Base-by-base conservation (phyloP, 1,140 invertebrate species). In the Halesus radiatus region DNA sequence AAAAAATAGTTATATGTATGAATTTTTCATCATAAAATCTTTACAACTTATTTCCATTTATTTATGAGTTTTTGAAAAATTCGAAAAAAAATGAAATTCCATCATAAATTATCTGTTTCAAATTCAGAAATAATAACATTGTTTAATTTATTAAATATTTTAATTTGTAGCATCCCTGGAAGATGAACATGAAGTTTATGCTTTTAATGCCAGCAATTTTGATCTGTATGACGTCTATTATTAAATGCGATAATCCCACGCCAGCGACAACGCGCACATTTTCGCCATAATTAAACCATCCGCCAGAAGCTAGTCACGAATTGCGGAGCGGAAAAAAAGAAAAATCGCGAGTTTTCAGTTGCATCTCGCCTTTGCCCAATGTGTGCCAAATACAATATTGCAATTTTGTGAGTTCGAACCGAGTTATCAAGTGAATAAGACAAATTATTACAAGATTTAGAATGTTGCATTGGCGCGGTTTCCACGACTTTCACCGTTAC, bases 401-500 rank as follows among this genome's bases (percentile, higher is more conserved):
- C 8, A 13, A 45, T 8, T 45, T 13, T 45, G 37, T 13, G 8
- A 45, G 10, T 45, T 45, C 10, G 10, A 13, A 45, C 32, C 0
- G 7, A 3, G 10, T 45, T 45, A 32, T 32, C 32, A 7, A 45
- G 37, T 45, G 37, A 45, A 13, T 45, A 13, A 45, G 37, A 10
- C 10, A 45, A 1, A 45, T 10, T 10, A 45, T 10, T 45, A 45
- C 0, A 72, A 18, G 26, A 23, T 45, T 45, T 45, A 74, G 1
- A 20, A 66, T 75, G 56, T 66, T 78, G 29, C 29, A 76, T 50
- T 83, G 81, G 81, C 78, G 77, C 52, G 80, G 83, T 74, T 80
- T 83, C 73, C 53, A 74, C 72, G 81, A 84, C 74, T 68, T 77
- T 76, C 80, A 73, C 20, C 81, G 84, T 74, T 85, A 84, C 80